Evolutionary conservation across 2,797 vertebrate genomes (phyloP), one percentile per base, ranked within the genome.

Genomic region (Malacoctenus gilli): DNA sequence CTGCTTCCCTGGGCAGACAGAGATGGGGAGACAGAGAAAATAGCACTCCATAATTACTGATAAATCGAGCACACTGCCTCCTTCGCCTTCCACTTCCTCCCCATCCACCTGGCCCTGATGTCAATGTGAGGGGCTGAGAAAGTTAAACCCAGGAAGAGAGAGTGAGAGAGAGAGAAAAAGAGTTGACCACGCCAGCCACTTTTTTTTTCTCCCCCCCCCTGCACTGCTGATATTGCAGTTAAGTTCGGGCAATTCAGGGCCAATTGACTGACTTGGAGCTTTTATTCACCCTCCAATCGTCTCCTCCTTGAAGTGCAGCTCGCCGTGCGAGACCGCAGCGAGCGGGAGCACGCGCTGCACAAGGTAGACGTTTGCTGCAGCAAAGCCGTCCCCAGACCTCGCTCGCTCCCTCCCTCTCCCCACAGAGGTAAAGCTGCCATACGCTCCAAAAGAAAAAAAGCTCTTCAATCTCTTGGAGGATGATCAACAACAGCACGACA

Each of bases 41-140:
- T 82, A 90, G 85, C 77, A 62, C 73, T 68, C 74, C 83, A 84
- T 91, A 91, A 92, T 92, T 91, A 92, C 86, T 86, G 90, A 85
- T 90, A 90, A 91, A 91, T 89, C 72, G 82, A 85, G 87, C 87
- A 68, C 83, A 85, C 81, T 75, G 76, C 77, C 71, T 63, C 59
- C 38, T 65, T n/a, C 72, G 64, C 38, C 66, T 57, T 74, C 75
- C 62, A 54, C 72, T 67, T 72, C 68, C 67, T 88, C 88, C 78
- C 81, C n/a, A 41, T 80, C 70, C 86, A 88, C 84, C 86, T 85
- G 87, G 80, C 85, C 84, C 72, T 59, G 49, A 53, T 88, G 84
- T 89, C 85, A 87, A 70, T 57, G 84, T 48, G 71, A 83, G 50
- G 68, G 76, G 81, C 84, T 73, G 79, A 81, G 82, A 63, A 55